phyloP scores from a whole-genome alignment of 2,888 invertebrate species.

The Rhimphoctona megacephalus region DNA sequence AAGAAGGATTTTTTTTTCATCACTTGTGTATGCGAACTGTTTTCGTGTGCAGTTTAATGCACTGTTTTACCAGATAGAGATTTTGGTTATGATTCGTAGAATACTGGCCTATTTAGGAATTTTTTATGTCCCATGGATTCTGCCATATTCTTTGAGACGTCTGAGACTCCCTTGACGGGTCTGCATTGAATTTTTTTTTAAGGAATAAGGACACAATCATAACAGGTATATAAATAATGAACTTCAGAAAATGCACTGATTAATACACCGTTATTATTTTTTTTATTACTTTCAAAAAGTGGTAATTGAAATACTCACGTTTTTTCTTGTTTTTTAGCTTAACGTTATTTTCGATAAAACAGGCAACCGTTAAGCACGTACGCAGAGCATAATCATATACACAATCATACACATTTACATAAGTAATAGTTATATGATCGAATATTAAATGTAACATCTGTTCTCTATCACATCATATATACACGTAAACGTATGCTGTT shows the following conservation, averaged over 20 bases:
- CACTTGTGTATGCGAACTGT: too few species aligned
- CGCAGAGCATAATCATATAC: not conserved
- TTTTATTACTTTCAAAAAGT: not conserved
- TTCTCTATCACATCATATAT: not conserved
- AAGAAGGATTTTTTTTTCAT: too few species aligned
- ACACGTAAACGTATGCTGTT: not conserved
- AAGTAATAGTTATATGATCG: not conserved
- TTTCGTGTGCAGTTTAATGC: too few species aligned
- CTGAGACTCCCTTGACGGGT: not conserved
- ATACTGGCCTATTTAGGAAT: not conserved
- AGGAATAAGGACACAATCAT: not conserved
- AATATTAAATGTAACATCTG: not conserved
- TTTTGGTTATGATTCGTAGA: not conserved
- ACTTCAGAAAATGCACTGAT: not conserved
- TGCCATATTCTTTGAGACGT: not conserved
- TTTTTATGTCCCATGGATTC: not conserved
- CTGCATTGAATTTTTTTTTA: not conserved
- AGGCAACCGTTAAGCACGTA: not conserved
- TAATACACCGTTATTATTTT: not conserved
- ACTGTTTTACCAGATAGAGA: not conserved
- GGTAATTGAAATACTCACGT: not conserved
- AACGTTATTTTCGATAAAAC: not conserved
- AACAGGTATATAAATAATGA: not conserved
- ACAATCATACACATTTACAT: not conserved
- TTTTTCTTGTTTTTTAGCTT: not conserved